Evolutionary conservation across 2,113 vertebrate species (phyloP).

Genomic region (Myiopsitta monachus): DNA sequence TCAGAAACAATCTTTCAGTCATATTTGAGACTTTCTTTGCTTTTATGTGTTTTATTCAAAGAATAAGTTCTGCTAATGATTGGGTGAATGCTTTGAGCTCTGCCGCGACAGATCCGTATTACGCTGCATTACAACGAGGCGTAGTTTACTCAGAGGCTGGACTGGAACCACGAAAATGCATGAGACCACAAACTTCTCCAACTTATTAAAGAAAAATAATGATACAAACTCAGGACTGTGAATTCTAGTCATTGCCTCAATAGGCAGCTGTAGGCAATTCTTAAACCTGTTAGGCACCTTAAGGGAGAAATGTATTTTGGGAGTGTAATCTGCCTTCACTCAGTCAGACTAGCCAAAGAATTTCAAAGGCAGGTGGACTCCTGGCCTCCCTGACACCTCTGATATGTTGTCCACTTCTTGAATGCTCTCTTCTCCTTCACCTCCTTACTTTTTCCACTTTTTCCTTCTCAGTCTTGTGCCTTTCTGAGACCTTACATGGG

Average conservation of each 20-base stretch:
- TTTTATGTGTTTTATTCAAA: neutral
- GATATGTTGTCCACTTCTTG: neutral
- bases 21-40: neutral
- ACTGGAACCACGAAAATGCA: neutral
- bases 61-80: neutral
- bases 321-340: neutral
- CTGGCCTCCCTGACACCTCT: neutral
- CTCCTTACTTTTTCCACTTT: neutral
- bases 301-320: neutral
- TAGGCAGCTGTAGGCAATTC: neutral
- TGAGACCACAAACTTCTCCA: neutral
- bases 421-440: neutral
- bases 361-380: neutral
- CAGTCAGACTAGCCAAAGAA: neutral
- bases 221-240: fast-evolving
- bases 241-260: neutral
- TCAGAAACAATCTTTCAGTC: neutral
- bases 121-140: neutral
- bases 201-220: neutral
- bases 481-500: neutral
- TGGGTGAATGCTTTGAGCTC: neutral
- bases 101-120: neutral
- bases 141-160: neutral
- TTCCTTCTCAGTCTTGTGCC: neutral
- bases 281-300: neutral